These are phyloP conservation scores for Crotophaga sulcirostris DNA, from an alignment of 2,113 vertebrate genomes.

Conservation along the genomic window DNA sequence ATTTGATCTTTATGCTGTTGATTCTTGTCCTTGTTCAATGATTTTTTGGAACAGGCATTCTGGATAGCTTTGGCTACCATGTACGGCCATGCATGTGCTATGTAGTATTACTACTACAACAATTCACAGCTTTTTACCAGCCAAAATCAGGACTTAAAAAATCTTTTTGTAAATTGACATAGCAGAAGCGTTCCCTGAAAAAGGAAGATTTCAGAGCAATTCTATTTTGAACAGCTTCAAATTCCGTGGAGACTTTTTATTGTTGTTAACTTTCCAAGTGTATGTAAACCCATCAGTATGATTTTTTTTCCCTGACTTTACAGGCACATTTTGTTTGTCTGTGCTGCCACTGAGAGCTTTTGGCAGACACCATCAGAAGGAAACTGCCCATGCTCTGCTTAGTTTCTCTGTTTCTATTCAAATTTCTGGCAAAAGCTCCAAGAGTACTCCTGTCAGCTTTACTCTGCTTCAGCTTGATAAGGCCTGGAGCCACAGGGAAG, in stretches of 20 bases:
- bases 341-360: conserved; percentile 22
- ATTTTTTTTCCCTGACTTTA: not conserved
- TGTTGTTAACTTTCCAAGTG: conserved; percentile 21
- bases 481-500: not conserved
- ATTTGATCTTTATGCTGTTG: not conserved
- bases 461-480: conserved; percentile 29
- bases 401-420: conserved; percentile 41
- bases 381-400: conserved; percentile 29
- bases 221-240: not conserved
- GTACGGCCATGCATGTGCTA: not conserved
- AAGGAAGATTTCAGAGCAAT: not conserved
- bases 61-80: not conserved
- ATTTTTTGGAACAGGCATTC: not conserved
- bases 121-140: not conserved
- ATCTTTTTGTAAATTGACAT: not conserved
- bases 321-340: conserved; percentile 25
- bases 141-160: not conserved
- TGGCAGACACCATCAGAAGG: conserved; percentile 25
- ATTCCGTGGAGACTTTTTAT: not conserved
- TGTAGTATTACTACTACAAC: not conserved
- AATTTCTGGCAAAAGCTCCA: conserved; percentile 35
- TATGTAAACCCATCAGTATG: not conserved
- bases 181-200: not conserved
- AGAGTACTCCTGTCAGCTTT: conserved; percentile 15
- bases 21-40: not conserved